Evolutionary conservation across 2,888 invertebrate species (phyloP).

Genomic region (Kuschelorhynchus macadamiae): DNA sequence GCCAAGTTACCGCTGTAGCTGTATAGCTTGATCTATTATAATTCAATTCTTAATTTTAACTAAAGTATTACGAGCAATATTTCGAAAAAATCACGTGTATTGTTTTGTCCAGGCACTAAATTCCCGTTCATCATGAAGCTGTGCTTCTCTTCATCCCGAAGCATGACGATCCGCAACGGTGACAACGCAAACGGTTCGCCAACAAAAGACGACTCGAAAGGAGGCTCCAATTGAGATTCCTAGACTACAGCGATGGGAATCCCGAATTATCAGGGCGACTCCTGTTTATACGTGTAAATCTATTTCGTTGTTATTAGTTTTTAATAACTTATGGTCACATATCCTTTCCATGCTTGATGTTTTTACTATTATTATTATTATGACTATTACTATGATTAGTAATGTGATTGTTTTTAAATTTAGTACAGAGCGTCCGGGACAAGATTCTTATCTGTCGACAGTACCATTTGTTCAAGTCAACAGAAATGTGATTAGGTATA

Average conservation of each 20-base stretch:
- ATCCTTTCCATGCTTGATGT: slow-evolving; percentile 60
- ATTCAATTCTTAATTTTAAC: too few relatives aligned
- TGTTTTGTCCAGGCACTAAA: slow-evolving; percentile 96
- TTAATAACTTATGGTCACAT: slow-evolving; percentile 54
- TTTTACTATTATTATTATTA: slow-evolving; percentile 28
- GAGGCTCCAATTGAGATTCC: slow-evolving; percentile 38
- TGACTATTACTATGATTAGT: background rate
- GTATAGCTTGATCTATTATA: too few relatives aligned
- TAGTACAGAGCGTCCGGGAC: slow-evolving; percentile 15
- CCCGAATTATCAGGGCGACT: too few relatives aligned
- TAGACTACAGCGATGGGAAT: background rate
- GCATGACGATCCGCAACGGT: slow-evolving; percentile 72
- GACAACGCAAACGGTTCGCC: slow-evolving; percentile 61
- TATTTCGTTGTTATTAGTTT: slow-evolving; percentile 47
- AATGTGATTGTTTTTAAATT: slow-evolving; percentile 28
- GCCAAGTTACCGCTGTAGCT: too few relatives aligned
- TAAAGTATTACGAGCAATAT: too few relatives aligned
- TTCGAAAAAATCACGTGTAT: too few relatives aligned
- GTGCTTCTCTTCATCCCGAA: slow-evolving; percentile 92
- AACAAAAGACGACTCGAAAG: slow-evolving; percentile 39
- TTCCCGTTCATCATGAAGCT: slow-evolving; percentile 99
- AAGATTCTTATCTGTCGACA: background rate
- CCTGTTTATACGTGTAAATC: slow-evolving; percentile 30
- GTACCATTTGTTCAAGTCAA: background rate
- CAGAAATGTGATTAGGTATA: too few relatives aligned